These are phyloP conservation scores for Drosophila recens DNA, from an alignment of 2,888 invertebrate species.

Conservation along the genomic window DNA sequence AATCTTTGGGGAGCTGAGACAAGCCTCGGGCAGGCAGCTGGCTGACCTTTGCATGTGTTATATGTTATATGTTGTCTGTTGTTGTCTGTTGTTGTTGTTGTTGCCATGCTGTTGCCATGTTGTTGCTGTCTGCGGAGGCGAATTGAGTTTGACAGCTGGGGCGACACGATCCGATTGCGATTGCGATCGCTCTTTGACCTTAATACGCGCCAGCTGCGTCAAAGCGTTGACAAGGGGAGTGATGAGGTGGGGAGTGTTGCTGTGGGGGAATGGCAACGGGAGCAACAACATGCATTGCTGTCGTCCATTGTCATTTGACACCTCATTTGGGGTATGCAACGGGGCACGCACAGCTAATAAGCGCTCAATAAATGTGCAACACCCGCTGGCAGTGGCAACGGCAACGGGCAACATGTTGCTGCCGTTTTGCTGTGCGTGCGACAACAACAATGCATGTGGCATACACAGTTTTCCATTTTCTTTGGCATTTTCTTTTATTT, in stretches of 20 bases:
- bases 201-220: conserved; percentile 80
- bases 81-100: conserved; percentile 28
- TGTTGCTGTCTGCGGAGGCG: conserved; percentile 62
- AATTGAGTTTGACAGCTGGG: conserved; percentile 81
- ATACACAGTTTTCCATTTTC: conserved; percentile 47
- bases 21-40: conserved; percentile 65
- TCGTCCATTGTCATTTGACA: conserved; percentile 82
- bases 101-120: conserved; percentile 27
- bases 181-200: conserved; percentile 79
- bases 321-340: conserved; percentile 79
- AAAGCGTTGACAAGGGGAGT: conserved; percentile 26
- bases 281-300: conserved; percentile 18
- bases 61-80: conserved; percentile 47
- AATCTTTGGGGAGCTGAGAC: conserved; percentile 52
- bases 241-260: conserved; percentile 1
- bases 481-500: background rate
- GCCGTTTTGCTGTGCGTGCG: conserved; percentile 56
- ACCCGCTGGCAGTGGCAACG: conserved; percentile 76
- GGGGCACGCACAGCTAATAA: conserved; percentile 77
- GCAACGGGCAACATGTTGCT: conserved; percentile 25
- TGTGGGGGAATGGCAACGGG: conserved; percentile 10
- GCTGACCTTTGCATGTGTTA: conserved; percentile 74
- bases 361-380: conserved; percentile 83
- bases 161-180: conserved; percentile 79
- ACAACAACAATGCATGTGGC: conserved; percentile 60